Evolutionary conservation across 2,113 vertebrate genomes (phyloP), one percentile per base, ranked within the genome.

Genomic region (Entomyzon cyanotis): DNA sequence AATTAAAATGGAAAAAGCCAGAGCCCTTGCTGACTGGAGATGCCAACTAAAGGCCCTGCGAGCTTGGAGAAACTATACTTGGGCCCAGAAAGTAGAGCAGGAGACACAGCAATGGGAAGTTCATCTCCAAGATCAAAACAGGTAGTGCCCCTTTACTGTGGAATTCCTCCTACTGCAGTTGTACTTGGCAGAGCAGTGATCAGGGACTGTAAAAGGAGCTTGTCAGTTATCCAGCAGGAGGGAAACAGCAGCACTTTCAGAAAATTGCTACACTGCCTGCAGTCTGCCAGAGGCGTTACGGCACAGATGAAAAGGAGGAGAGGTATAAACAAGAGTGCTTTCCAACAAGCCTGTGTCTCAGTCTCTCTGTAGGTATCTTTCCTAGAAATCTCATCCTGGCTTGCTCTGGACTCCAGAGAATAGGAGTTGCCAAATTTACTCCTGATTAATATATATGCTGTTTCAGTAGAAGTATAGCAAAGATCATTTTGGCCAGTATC

Each of bases 21-120:
- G 89, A 76, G 98, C 98, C 11, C 93, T 99, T 42, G 98, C 97
- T 52, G 97, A 99, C 93, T 99, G 99, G 99, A 99, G 97, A 95
- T 98, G 97, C 84, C 98, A 99, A 37, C 97, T 99, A 94, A 98
- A 97, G 95, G 98, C 97, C 3, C 98, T 99, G 94, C 95, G 95
- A 76, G 98, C 97, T 11, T 99, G 99, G 99, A 98, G 98, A 85
- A 97, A 98, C 12, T 97, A 98, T 52, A 95, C 97, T 21, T 98
- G 99, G 98, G 95, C 97, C 44, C 97, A 87, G 90, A 98, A 97
- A 88, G 67, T 97, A 86, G 58, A 98, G 49, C 97, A 94, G 65
- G 99, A 99, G 84, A 96, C 97, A 21, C 95, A 94, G 67, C 97
- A 96, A 87, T 95, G 98, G 42, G 98, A 99, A 95, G 94, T 97